Conservation (phyloP, 1,140 invertebrate genomes). For the Drosophila auraria region DNA sequence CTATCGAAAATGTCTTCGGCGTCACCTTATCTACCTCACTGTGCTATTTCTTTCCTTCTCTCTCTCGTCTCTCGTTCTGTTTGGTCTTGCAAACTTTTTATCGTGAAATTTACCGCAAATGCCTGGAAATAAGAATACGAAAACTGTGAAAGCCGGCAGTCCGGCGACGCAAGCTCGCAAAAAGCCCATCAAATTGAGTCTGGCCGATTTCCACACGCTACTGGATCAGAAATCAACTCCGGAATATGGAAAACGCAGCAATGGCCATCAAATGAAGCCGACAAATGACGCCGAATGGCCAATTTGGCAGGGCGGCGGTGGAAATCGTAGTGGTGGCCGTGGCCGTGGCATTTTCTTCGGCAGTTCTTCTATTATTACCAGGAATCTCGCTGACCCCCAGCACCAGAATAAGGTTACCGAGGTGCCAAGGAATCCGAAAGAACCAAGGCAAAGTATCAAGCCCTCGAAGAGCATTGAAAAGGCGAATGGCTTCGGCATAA, state of each 20-base stretch:
- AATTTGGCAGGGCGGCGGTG: too few species aligned
- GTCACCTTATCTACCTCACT: conserved; percentile 2
- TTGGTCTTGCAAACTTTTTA: not conserved
- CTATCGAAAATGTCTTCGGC: conserved; percentile 7
- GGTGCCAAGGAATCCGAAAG: not conserved
- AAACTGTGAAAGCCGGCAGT: not conserved
- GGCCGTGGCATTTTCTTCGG: not conserved
- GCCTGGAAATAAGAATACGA: conserved; percentile 15
- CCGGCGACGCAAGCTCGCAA: conserved; percentile 6
- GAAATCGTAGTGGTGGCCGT: conserved; percentile 9
- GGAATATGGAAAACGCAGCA: not conserved
- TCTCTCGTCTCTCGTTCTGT: not conserved
- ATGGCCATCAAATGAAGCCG: not conserved
- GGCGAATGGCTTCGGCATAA: not conserved
- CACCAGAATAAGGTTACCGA: not conserved
- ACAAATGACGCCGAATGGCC: not conserved
- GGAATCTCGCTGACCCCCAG: not conserved
- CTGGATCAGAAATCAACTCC: not conserved
- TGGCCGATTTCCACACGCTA: conserved; percentile 25
- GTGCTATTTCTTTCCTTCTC: too few species aligned
- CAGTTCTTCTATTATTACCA: not conserved
- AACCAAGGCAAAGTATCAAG: not conserved
- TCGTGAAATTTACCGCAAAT: conserved; percentile 19
- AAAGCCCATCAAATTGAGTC: conserved; percentile 9
- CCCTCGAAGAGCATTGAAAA: not conserved